These are phyloP conservation scores for Euplagia quadripunctaria DNA, from an alignment of 2,888 invertebrate genomes.

Conservation along the genomic window DNA sequence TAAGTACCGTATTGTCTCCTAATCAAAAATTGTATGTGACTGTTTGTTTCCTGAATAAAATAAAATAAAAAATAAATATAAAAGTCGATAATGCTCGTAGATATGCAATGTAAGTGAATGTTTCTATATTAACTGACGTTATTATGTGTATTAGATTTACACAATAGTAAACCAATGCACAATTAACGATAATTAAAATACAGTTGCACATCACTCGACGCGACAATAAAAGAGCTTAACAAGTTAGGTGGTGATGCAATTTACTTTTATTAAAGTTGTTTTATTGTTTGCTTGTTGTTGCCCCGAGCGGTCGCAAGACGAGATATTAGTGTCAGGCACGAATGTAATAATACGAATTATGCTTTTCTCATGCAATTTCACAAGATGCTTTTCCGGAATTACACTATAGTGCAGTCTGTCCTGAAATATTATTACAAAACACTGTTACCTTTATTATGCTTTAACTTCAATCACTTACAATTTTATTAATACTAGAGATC, in stretches of 20 bases:
- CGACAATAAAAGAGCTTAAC: constrained; percentile 68
- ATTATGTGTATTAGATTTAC: no score
- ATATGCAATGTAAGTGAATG: no score
- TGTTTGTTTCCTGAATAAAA: no score
- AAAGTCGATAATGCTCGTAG: no score
- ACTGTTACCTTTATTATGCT: not conserved
- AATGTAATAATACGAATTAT: constrained; percentile 59
- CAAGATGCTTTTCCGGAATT: constrained; percentile 32
- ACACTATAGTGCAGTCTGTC: constrained; percentile 10
- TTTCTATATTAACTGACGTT: no score
- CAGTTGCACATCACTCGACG: constrained; percentile 38
- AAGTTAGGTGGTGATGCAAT: constrained; percentile 76
- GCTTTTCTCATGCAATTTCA: constrained; percentile 48
- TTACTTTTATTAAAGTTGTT: constrained; percentile 78
- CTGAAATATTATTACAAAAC: not conserved
- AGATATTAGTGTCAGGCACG: constrained; percentile 61
- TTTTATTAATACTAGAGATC: no score
- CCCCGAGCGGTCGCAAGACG: constrained; percentile 54
- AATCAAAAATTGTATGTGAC: no score
- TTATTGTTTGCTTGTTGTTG: constrained; percentile 63
- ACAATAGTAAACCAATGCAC: no score
- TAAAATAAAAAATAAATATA: no score
- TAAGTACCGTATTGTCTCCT: no score
- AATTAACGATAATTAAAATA: not conserved
- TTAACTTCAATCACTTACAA: not conserved